Evolutionary conservation across 2,888 invertebrate species (phyloP).

Genomic region (Falcaria lacertinaria): DNA sequence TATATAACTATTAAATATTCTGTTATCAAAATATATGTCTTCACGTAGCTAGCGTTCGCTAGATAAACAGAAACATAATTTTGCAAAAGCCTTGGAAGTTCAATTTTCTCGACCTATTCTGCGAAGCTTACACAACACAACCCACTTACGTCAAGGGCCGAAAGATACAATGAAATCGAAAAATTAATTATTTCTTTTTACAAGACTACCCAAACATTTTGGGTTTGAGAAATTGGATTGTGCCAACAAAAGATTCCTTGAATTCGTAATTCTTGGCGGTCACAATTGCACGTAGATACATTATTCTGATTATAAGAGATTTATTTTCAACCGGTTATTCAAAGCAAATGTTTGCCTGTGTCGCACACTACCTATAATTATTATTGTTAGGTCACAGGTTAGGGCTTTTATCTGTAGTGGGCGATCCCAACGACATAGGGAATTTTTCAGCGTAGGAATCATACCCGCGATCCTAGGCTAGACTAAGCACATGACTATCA

Average conservation of each 20-base stretch:
- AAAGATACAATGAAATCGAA: not conserved
- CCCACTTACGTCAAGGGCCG: not conserved
- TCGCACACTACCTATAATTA: no score
- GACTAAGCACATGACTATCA: no score
- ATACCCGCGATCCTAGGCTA: no score
- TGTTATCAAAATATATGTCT: not conserved
- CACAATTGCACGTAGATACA: no score
- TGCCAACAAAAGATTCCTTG: not conserved
- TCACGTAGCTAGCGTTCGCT: not conserved
- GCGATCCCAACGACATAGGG: no score
- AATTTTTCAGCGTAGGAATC: no score
- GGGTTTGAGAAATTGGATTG: not conserved
- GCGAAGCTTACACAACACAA: not conserved
- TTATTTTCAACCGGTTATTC: no score
- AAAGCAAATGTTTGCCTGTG: no score
- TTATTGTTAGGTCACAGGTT: no score
- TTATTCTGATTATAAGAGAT: no score
- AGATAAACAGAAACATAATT: not conserved
- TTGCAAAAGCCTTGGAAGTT: not conserved
- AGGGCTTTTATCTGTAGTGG: no score
- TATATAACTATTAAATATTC: not conserved
- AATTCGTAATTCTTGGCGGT: no score
- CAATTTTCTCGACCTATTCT: not conserved
- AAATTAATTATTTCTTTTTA: not conserved
- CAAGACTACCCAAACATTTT: not conserved